Conservation (phyloP, 2,888 invertebrate genomes). For the Dynastes tityus region DNA sequence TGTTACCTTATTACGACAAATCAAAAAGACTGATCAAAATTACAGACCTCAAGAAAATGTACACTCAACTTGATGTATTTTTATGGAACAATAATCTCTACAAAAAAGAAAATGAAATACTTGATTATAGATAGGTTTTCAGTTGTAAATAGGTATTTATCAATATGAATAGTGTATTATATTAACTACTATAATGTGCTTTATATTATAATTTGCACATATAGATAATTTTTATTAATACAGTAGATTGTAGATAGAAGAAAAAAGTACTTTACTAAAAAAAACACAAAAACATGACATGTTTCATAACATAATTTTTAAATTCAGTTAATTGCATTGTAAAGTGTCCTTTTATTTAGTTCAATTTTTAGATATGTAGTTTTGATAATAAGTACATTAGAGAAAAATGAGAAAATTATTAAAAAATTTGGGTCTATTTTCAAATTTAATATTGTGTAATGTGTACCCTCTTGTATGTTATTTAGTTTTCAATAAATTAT, state of each 20-base stretch:
- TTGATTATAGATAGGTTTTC: conserved; percentile 52
- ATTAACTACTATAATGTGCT: conserved; percentile 56
- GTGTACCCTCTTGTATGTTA: conserved; percentile 55
- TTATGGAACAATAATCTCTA: conserved; percentile 50
- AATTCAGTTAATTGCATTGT: conserved; percentile 52
- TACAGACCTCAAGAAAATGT: conserved; percentile 46
- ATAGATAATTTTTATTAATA: conserved; percentile 58
- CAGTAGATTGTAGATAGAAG: conserved; percentile 56
- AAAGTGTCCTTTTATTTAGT: conserved; percentile 60
- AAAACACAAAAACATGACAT: conserved; percentile 48
- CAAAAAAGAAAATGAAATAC: conserved; percentile 37
- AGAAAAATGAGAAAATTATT: conserved; percentile 50
- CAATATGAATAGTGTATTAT: conserved; percentile 55
- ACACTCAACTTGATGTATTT: conserved; percentile 48
- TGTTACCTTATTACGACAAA: conserved; percentile 49
- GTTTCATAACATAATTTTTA: conserved; percentile 49
- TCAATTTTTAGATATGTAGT: conserved; percentile 57
- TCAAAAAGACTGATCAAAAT: conserved; percentile 52
- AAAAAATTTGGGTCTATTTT: conserved; percentile 55
- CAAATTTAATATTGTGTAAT: conserved; percentile 55
- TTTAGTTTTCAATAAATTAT: conserved; percentile 56
- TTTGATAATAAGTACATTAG: conserved; percentile 56
- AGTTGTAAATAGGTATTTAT: conserved; percentile 58
- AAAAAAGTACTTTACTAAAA: conserved; percentile 52
- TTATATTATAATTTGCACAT: conserved; percentile 60